phyloP scores from a whole-genome alignment of 2,113 vertebrate genomes.

The Arenaria interpres region DNA sequence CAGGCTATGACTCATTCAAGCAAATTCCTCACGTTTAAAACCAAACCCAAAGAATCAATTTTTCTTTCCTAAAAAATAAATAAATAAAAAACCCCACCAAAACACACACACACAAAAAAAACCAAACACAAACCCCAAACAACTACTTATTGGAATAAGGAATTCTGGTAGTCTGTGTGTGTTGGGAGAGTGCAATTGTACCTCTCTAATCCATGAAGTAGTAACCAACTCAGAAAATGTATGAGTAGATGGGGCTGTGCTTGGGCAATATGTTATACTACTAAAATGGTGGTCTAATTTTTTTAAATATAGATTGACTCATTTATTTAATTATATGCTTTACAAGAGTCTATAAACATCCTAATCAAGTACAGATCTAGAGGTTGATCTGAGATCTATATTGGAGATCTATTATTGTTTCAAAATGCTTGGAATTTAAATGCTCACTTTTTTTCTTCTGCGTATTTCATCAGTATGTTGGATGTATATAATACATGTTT shows the following conservation, averaged over 20 bases:
- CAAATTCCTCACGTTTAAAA: not conserved
- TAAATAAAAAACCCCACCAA: not conserved
- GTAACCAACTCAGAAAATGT: not conserved
- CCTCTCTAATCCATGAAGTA: not conserved
- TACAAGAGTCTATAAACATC: not conserved
- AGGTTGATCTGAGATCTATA: not conserved
- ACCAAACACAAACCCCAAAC: not conserved
- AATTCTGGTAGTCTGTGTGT: not conserved
- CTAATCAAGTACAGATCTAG: not conserved
- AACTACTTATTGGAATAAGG: not conserved
- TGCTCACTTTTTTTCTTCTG: not conserved
- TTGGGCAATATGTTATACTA: not conserved
- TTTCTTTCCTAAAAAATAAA: not conserved
- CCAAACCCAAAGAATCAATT: not conserved
- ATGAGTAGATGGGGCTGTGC: not conserved
- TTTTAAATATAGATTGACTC: not conserved
- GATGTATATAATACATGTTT: not conserved
- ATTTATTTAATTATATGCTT: not conserved
- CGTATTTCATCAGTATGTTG: not conserved
- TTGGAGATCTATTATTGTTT: not conserved
- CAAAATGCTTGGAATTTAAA: not conserved
- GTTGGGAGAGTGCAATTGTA: not conserved
- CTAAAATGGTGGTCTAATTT: not conserved
- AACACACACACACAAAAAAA: not conserved
- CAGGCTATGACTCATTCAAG: not conserved